Percentiles rank a stretch among this genome's conserved stretches.
These are phyloP conservation scores for Rhinoptilus africanus DNA, from an alignment of 2,113 vertebrate genomes.

Conservation along the genomic window DNA sequence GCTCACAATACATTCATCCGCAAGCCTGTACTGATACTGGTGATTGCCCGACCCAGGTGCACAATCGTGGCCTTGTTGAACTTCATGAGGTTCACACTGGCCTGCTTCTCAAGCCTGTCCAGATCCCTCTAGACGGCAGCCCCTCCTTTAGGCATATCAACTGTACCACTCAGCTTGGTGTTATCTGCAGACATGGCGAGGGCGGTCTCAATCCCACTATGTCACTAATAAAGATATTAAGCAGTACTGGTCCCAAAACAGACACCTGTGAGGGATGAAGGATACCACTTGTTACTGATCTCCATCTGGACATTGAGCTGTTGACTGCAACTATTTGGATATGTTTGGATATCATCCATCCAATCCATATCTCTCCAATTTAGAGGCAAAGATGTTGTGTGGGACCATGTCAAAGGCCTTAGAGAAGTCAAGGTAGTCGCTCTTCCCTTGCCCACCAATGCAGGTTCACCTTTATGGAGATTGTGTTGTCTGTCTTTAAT, in stretches of 20 bases:
- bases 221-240: background rate
- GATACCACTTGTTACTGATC: background rate
- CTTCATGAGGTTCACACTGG: background rate
- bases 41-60: background rate
- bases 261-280: background rate
- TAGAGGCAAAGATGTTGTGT: background rate
- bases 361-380: background rate
- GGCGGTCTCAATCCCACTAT: background rate
- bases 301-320: background rate
- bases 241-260: accelerated
- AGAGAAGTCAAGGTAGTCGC: background rate
- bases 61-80: background rate
- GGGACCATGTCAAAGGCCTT: background rate
- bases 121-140: background rate
- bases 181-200: background rate
- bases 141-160: background rate
- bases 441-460: background rate
- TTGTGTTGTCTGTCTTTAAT: background rate
- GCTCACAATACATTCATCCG: background rate
- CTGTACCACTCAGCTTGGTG: background rate
- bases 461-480: background rate
- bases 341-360: too few relatives aligned
- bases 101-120: background rate
- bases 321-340: background rate
- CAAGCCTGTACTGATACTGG: background rate